Conservation (phyloP, 2,888 invertebrate genomes). For the Entomobrya proxima region DNA sequence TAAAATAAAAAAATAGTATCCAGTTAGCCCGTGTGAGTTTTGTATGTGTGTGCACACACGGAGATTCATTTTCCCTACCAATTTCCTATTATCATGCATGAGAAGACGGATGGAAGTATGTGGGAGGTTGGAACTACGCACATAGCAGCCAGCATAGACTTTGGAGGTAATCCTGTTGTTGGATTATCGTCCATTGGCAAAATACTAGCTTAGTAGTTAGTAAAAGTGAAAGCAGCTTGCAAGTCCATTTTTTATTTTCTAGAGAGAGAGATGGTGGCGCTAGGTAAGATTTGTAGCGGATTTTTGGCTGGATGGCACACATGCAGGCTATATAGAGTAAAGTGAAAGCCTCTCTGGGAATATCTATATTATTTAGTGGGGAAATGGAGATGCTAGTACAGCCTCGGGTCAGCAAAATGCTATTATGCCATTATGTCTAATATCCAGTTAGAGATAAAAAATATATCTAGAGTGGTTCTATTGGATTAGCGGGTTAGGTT, state of each 20-base stretch:
- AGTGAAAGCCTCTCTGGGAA: conserved; percentile 28
- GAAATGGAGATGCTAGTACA: background rate
- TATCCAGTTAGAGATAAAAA: too few relatives aligned
- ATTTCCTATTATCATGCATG: conserved; percentile 48
- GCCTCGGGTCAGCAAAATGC: conserved; percentile 48
- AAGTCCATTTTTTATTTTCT: too few relatives aligned
- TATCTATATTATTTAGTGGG: background rate
- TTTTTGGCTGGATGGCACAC: conserved; percentile 34
- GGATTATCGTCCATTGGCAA: conserved; percentile 15
- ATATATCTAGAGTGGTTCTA: too few relatives aligned
- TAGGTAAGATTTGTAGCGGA: conserved; percentile 53
- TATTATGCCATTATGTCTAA: conserved; percentile 32
- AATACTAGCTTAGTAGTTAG: background rate
- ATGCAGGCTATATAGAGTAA: background rate
- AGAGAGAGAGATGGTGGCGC: too few relatives aligned
- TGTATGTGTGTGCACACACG: background rate
- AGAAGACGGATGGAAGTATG: background rate
- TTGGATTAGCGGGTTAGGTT: too few relatives aligned
- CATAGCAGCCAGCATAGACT: background rate
- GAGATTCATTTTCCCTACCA: conserved; percentile 18
- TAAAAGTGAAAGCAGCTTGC: too few relatives aligned
- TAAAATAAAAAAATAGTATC: too few relatives aligned
- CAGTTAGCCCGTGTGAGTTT: background rate
- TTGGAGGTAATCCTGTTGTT: conserved; percentile 33
- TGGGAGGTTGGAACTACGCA: background rate